Percentiles rank a stretch among this genome's conserved stretches.
These are phyloP conservation scores for Caligus rogercresseyi DNA, from an alignment of 1,140 invertebrate species.

Conservation along the genomic window DNA sequence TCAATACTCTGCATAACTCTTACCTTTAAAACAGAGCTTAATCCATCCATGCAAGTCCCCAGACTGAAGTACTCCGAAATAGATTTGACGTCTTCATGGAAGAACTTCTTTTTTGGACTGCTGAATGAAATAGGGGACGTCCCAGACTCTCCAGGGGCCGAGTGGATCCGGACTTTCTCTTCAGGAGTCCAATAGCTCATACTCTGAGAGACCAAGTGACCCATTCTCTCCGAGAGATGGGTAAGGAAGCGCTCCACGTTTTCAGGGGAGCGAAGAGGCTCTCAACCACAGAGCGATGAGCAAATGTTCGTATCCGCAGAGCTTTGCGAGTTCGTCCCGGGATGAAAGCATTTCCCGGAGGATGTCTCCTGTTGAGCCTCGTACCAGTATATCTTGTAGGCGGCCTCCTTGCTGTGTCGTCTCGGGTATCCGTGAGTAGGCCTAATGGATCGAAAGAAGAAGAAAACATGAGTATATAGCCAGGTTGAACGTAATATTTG, in stretches of 20 bases:
- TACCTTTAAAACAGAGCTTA: slow-evolving; percentile 38
- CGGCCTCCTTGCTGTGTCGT: slow-evolving; percentile 61
- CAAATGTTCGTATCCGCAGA: slow-evolving; percentile 76
- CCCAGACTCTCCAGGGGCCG: slow-evolving; percentile 50
- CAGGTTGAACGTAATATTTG: not conserved
- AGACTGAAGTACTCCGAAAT: slow-evolving; percentile 79
- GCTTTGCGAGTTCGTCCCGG: slow-evolving; percentile 52
- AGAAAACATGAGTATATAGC: slow-evolving; percentile 28
- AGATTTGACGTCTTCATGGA: slow-evolving; percentile 43
- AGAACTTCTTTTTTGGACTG: slow-evolving; percentile 46
- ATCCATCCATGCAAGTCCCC: slow-evolving; percentile 85
- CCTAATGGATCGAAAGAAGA: slow-evolving; percentile 22
- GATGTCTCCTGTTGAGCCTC: slow-evolving; percentile 54
- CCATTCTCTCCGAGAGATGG: slow-evolving; percentile 46
- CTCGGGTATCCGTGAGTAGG: slow-evolving; percentile 58
- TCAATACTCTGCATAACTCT: no score
- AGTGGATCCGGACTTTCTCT: no score
- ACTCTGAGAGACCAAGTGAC: slow-evolving; percentile 34
- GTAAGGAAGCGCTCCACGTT: slow-evolving; percentile 62
- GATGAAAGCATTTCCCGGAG: slow-evolving; percentile 50
- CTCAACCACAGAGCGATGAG: slow-evolving; percentile 65
- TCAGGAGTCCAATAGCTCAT: slow-evolving; percentile 23
- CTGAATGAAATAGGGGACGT: slow-evolving; percentile 59
- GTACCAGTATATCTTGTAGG: slow-evolving; percentile 67
- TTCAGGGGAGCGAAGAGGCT: slow-evolving; percentile 59